Evolutionary conservation across 2,113 vertebrate species (phyloP).

Genomic region (Anguilla rostrata): DNA sequence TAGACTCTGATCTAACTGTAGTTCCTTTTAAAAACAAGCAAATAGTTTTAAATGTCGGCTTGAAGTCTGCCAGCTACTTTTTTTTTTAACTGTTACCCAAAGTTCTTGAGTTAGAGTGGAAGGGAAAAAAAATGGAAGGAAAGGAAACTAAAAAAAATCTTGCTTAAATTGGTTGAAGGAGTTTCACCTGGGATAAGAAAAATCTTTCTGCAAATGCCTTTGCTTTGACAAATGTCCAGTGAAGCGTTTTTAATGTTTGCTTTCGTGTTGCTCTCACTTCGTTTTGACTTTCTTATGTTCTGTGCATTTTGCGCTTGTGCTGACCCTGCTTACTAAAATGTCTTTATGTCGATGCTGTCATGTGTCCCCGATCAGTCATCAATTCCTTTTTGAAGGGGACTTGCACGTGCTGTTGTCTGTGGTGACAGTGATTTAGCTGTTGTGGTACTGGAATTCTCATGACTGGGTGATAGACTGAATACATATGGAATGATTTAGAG

Average conservation of each 20-base stretch:
- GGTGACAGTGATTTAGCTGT: background rate
- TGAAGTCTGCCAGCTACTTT: background rate
- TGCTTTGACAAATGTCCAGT: background rate
- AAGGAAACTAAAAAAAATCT: background rate
- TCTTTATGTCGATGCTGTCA: background rate
- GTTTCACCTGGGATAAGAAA: background rate
- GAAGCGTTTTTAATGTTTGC: conserved; percentile 8
- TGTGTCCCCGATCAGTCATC: background rate
- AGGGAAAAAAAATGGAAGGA: background rate
- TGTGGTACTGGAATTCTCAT: conserved; percentile 35
- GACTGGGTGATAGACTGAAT: conserved; percentile 39
- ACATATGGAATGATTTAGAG: conserved; percentile 24
- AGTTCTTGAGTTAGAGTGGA: background rate
- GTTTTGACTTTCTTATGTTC: background rate
- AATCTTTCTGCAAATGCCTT: background rate
- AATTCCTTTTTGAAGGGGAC: background rate
- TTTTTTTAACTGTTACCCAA: background rate
- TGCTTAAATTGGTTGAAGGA: background rate
- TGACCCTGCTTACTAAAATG: background rate
- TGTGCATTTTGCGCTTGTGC: background rate
- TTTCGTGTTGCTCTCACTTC: background rate
- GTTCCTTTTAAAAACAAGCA: background rate
- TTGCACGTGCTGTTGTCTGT: background rate
- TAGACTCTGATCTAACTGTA: background rate
- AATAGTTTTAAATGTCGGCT: background rate